These are phyloP conservation scores for Drosophila borealis DNA, from an alignment of 2,888 invertebrate species.

Conservation along the genomic window DNA sequence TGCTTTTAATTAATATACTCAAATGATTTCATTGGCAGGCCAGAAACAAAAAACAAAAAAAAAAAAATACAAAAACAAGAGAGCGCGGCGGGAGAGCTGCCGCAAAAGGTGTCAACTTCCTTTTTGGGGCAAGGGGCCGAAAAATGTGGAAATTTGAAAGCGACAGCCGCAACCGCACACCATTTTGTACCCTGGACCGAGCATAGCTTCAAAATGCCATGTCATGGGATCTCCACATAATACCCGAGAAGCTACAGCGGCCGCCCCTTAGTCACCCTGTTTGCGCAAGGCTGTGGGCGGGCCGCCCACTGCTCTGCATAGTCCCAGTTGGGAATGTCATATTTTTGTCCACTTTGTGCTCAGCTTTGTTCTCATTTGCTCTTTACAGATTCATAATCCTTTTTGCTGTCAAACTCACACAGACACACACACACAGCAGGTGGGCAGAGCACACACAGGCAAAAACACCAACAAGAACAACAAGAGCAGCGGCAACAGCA, in stretches of 20 bases:
- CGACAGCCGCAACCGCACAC: constrained; percentile 50
- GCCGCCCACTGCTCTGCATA: background rate
- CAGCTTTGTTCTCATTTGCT: constrained; percentile 34
- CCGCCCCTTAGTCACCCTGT: background rate
- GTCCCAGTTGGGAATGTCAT: constrained; percentile 8
- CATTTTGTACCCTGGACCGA: constrained; percentile 30
- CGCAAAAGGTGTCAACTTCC: constrained; percentile 41
- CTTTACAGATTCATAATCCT: constrained; percentile 60
- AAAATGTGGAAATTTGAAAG: constrained; percentile 18
- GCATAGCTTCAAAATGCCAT: constrained; percentile 61
- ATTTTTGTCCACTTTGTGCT: constrained; percentile 38
- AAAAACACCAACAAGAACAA: constrained; percentile 14
- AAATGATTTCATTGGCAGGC: constrained; percentile 71
- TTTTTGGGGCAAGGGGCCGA: constrained; percentile 11
- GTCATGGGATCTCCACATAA: constrained; percentile 22
- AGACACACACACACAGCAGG: constrained; percentile 18
- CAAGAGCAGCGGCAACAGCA: constrained; percentile 19
- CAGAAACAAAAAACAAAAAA: background rate
- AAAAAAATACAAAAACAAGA: background rate
- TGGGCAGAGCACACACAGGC: constrained; percentile 9
- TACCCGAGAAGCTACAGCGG: background rate
- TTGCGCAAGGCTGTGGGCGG: background rate
- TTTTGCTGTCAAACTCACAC: constrained; percentile 44
- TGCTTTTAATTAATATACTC: constrained; percentile 78
- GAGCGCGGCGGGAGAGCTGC: background rate